Conservation (phyloP, 92 coral and sea anemone species). For the Epizoanthus fatuus region DNA sequence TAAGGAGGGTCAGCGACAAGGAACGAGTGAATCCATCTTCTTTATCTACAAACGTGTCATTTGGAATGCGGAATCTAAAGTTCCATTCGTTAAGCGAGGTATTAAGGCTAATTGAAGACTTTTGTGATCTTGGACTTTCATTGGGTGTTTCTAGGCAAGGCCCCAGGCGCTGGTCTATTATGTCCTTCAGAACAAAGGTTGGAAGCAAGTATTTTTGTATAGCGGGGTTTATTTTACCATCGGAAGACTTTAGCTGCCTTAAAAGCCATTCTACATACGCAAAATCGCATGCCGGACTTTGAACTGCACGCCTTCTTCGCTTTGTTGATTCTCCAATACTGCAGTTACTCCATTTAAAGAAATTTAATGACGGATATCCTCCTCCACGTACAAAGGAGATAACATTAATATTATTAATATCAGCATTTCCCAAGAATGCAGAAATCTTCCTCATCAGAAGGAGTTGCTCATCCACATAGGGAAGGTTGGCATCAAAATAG, state of each 20-base stretch:
- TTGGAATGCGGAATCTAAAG: conserved; percentile 45
- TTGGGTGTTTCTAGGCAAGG: conserved; percentile 43
- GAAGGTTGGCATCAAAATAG: conserved; percentile 36
- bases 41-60: conserved; percentile 36
- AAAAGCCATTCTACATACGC: conserved; percentile 25
- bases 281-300: conserved; percentile 8
- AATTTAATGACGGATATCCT: conserved; percentile 57
- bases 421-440: conserved; percentile 10
- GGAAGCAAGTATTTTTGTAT: conserved; percentile 29
- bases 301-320: conserved; percentile 13
- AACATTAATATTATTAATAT: conserved; percentile 26
- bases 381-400: conserved; percentile 52
- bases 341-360: conserved; percentile 53
- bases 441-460: conserved; percentile 35
- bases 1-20: conserved; percentile 21
- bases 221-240: conserved; percentile 21
- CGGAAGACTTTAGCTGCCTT: conserved; percentile 9
- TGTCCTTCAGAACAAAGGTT: conserved; percentile 34
- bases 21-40: conserved; percentile 59
- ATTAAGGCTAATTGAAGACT: conserved; percentile 35
- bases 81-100: conserved; percentile 24
- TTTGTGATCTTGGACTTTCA: conserved; percentile 27
- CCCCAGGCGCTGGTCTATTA: conserved; percentile 49
- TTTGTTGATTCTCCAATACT: conserved; percentile 11
- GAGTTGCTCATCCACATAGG: conserved; percentile 42